Percentiles rank a stretch among this genome's conserved stretches.
phyloP scores from a whole-genome alignment of 1,140 invertebrate genomes.

The Harlomillsia oculata region DNA sequence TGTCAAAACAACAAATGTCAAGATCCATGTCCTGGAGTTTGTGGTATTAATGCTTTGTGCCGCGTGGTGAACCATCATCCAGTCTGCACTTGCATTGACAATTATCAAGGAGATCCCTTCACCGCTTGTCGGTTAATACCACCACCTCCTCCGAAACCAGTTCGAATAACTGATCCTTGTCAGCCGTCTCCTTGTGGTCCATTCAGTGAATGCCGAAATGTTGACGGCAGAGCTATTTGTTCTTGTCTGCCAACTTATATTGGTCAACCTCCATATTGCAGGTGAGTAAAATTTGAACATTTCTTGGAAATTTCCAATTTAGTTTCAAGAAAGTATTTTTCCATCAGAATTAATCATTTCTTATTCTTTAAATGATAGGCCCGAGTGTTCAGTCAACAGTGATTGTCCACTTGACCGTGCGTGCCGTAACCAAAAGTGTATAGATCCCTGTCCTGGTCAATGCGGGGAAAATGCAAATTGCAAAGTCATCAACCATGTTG shows the following conservation, averaged over 20 bases:
- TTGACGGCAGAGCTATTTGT: conserved; percentile 61
- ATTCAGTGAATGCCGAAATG: conserved; percentile 62
- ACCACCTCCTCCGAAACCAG: conserved; percentile 6
- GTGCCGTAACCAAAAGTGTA: conserved; percentile 64
- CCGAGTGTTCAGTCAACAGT: conserved; percentile 37
- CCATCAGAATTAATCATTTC: conserved; percentile 37
- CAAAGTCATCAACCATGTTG: conserved; percentile 66
- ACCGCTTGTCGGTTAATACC: conserved; percentile 45
- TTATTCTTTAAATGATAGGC: too few species aligned
- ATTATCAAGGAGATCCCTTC: conserved; percentile 65
- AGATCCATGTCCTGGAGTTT: conserved; percentile 63
- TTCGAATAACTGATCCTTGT: conserved; percentile 10
- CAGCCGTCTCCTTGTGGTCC: conserved; percentile 65
- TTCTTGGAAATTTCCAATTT: conserved; percentile 45
- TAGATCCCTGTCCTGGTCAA: conserved; percentile 44
- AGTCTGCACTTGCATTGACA: conserved; percentile 54
- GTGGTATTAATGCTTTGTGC: conserved; percentile 52
- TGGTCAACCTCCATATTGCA: conserved; percentile 64
- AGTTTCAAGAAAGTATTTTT: conserved; percentile 10
- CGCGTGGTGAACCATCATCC: conserved; percentile 62
- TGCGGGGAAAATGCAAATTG: conserved; percentile 68
- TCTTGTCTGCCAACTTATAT: conserved; percentile 67
- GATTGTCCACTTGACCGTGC: conserved; percentile 47
- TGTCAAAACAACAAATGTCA: conserved; percentile 73
- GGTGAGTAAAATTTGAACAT: too few species aligned